A percentile compares a stretch with the other conserved stretches of the same genome.
Conservation (phyloP, 2,797 vertebrate genomes). For the Melanotaenia pygmaea region DNA sequence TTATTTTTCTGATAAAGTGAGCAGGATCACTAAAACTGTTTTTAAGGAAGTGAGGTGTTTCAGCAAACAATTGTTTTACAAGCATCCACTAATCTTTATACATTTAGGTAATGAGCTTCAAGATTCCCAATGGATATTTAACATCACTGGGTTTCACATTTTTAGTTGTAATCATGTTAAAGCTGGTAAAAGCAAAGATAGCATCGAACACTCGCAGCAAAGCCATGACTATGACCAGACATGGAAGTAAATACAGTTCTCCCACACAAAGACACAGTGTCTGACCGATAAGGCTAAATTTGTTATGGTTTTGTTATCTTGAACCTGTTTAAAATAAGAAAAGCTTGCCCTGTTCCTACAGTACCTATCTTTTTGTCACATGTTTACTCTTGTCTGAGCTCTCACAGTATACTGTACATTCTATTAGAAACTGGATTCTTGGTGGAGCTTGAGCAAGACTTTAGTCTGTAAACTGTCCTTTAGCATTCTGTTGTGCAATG, state of each 20-base stretch:
- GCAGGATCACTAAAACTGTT: neutral
- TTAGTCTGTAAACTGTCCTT: neutral
- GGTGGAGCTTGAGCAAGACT: neutral
- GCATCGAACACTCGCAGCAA: constrained; percentile 40
- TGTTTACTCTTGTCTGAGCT: neutral
- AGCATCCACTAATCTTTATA: constrained; percentile 22
- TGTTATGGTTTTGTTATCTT: neutral
- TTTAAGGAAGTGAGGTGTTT: neutral
- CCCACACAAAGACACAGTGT: constrained; percentile 14
- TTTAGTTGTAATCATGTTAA: constrained; percentile 58
- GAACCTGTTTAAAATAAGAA: neutral
- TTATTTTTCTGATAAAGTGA: constrained; percentile 7
- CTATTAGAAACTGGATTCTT: neutral
- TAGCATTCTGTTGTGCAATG: neutral
- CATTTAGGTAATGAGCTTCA: constrained; percentile 50
- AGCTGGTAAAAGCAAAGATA: constrained; percentile 51
- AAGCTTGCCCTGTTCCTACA: neutral
- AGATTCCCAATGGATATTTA: constrained; percentile 62
- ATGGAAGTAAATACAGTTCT: constrained; percentile 40
- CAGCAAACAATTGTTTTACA: constrained; percentile 2
- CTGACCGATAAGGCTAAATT: constrained; percentile 10
- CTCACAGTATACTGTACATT: neutral
- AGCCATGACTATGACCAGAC: neutral
- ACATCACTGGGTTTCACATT: constrained; percentile 51
- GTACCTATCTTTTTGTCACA: neutral